phyloP scores from a whole-genome alignment of 1,140 invertebrate genomes.

The Pristionchus pacificus region DNA sequence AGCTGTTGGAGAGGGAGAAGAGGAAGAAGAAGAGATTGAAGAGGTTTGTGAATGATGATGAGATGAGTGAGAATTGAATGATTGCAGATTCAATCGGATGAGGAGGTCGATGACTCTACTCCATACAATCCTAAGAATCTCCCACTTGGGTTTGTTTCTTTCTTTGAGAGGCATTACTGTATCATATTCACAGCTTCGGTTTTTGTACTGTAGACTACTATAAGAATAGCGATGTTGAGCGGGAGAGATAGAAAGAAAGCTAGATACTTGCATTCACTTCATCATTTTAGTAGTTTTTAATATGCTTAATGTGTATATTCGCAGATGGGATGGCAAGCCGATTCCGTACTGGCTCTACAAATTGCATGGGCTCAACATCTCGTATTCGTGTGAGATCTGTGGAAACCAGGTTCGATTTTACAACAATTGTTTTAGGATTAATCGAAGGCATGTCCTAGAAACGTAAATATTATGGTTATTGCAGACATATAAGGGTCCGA shows the following conservation, averaged over 20 bases:
- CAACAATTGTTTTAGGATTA: no score
- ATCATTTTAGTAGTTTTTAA: neutral
- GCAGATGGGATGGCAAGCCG: conserved; percentile 92
- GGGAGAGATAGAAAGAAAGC: neutral
- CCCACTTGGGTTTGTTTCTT: conserved; percentile 71
- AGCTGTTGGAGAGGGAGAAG: conserved; percentile 88
- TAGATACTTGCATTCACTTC: neutral
- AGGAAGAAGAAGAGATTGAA: conserved; percentile 65
- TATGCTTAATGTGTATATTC: neutral
- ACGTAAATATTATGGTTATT: neutral
- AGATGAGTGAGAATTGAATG: neutral
- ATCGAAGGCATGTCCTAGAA: neutral
- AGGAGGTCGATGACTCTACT: conserved; percentile 78
- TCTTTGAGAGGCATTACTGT: no score
- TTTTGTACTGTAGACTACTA: no score
- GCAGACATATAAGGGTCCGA: conserved; percentile 93
- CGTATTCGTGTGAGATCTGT: conserved; percentile 98
- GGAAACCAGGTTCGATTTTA: conserved; percentile 71
- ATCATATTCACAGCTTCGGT: no score
- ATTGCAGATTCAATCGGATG: conserved; percentile 53
- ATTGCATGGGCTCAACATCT: conserved; percentile 95
- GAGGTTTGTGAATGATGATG: neutral
- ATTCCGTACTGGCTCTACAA: conserved; percentile 99
- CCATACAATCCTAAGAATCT: conserved; percentile 99
- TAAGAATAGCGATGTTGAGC: no score